Percentiles rank a stretch among this genome's conserved stretches.
Evolutionary conservation across 1,140 invertebrate species (phyloP).

Genomic region (Lethocerus indicus): DNA sequence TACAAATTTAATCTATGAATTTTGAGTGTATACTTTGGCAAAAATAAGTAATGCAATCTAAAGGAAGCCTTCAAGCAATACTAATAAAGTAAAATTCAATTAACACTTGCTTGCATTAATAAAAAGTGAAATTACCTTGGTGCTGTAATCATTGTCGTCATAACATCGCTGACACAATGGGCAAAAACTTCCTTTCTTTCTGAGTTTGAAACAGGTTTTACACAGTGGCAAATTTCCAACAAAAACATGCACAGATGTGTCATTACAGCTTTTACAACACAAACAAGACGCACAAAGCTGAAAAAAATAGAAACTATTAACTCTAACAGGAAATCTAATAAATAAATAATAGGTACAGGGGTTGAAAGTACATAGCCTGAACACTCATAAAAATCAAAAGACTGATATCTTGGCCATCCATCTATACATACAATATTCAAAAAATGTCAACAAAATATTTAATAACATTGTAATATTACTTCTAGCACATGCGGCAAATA

Average conservation of each 20-base stretch:
- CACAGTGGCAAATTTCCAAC: constrained; percentile 77
- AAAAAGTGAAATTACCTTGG: constrained; percentile 40
- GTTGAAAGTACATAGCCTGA: no score
- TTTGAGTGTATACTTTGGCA: no score
- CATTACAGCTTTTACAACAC: constrained; percentile 79
- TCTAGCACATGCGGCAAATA: no score
- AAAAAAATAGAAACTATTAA: no score
- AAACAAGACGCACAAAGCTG: constrained; percentile 76
- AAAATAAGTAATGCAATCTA: neutral
- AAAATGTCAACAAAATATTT: no score
- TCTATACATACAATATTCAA: no score
- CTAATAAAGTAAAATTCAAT: neutral
- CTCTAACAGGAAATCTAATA: no score
- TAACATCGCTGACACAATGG: constrained; percentile 84
- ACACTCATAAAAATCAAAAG: no score
- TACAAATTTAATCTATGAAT: no score
- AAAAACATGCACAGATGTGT: constrained; percentile 57
- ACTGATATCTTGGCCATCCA: no score
- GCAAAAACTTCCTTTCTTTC: constrained; percentile 81
- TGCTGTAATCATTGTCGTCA: constrained; percentile 82
- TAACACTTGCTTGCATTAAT: constrained; percentile 2
- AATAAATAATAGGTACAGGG: no score
- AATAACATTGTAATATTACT: no score
- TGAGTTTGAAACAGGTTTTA: constrained; percentile 67
- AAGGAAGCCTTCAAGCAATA: constrained; percentile 5